Evolutionary conservation across 1,140 invertebrate species (phyloP).

Genomic region (Drosophila mojavensis): DNA sequence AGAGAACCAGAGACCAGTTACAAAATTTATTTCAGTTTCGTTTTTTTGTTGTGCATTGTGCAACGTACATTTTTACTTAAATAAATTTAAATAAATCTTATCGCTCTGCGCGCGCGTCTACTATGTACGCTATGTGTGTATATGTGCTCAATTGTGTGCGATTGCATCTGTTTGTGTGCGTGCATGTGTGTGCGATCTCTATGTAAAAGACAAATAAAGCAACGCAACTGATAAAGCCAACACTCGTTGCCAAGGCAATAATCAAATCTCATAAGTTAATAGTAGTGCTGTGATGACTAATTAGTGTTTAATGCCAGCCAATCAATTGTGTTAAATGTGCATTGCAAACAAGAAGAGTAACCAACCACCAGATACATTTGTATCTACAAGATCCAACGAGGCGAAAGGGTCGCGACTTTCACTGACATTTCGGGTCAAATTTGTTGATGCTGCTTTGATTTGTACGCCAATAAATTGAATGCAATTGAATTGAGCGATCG

Average conservation of each 20-base stretch:
- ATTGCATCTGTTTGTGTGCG: not conserved
- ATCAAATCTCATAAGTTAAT: slow-evolving; percentile 7
- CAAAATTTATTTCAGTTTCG: slow-evolving; percentile 66
- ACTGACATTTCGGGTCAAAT: slow-evolving; percentile 76
- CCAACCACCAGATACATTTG: slow-evolving; percentile 61
- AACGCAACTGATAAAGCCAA: slow-evolving; percentile 14
- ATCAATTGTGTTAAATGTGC: slow-evolving; percentile 20
- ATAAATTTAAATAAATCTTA: slow-evolving; percentile 61
- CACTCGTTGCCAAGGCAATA: slow-evolving; percentile 12
- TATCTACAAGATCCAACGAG: slow-evolving; percentile 46
- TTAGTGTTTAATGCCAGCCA: slow-evolving; percentile 16
- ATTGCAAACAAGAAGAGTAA: slow-evolving; percentile 35
- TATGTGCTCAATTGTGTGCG: not conserved
- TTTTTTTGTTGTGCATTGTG: slow-evolving; percentile 54
- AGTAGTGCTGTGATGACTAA: slow-evolving; percentile 34
- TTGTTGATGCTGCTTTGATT: slow-evolving; percentile 63
- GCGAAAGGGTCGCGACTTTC: slow-evolving; percentile 72
- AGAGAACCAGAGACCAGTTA: slow-evolving; percentile 60
- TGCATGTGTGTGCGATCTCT: not conserved
- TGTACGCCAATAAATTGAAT: slow-evolving; percentile 77
- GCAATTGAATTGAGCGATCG: slow-evolving; percentile 54
- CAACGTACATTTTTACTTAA: slow-evolving; percentile 39
- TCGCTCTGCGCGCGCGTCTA: slow-evolving; percentile 5
- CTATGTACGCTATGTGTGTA: not conserved
- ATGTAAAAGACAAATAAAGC: slow-evolving; percentile 16